Base-by-base conservation (phyloP, 2,113 vertebrate genomes). In the Zosterops japonicus region DNA sequence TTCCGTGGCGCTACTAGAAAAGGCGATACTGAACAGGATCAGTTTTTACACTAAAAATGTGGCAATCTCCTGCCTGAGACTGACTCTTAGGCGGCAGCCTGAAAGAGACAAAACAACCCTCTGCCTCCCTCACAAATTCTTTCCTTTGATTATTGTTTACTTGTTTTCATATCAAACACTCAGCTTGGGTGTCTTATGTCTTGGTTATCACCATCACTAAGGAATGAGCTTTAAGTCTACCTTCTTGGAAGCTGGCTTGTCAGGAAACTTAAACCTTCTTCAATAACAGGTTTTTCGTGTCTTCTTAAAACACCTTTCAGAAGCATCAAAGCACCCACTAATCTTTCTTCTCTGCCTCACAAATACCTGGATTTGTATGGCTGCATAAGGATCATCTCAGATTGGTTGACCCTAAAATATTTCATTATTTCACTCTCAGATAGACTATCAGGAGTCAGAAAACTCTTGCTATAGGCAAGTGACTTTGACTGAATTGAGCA, bases 141-240 rank as follows among this genome's bases (percentile, higher is more conserved):
- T 92, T 56, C n/a, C 59, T 90, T 94, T 92, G 61, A 76, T 55
- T 90, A 42, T 35, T 83, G 39, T 69, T 90, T 83, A 36, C 57
- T 74, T 83, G 33, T 76, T 91, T 85, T 93, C 75, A 83, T 85
- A 76, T 90, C 82, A 96, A 94, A 94, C 75, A 44, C 59, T 94
- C 36, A 25, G 0, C 36, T 64, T 69, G 63, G 56, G 17, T 65
- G 42, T 85, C 82, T 94, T 91, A 55, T 69, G 36, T 56, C 49
- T 90, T 63, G 22, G 3, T 72, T 85, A 64, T 91, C 53, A 71
- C 36, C 59, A 64, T 82, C 41, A 18, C 35, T 19, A 35, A 63
- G 61, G 49, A 91, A 90, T 36, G 50, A 87, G 25, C 25, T 93
- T 90, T 68, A 64, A 79, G 61, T 36, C 65, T 49, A 9, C 13